Conservation (phyloP, 2,113 vertebrate species). For the Urocynchramus pylzowi region DNA sequence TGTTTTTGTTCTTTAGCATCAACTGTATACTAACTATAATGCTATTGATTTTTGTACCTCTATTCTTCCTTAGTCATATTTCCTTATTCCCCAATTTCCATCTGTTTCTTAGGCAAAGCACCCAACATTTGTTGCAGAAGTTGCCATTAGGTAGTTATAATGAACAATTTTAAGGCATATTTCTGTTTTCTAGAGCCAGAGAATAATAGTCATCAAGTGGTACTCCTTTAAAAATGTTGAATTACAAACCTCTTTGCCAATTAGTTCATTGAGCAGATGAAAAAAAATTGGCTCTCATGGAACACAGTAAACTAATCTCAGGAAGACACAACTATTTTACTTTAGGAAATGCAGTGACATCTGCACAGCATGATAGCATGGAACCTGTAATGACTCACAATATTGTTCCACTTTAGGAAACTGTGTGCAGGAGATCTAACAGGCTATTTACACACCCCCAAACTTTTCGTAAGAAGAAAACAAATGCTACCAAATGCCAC, state of each 20-base stretch:
- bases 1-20: not conserved
- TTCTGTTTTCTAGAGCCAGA: not conserved
- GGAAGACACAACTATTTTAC: not conserved
- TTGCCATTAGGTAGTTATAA: not conserved
- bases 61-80: not conserved
- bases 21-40: not conserved
- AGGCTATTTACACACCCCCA: not conserved
- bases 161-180: not conserved
- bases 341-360: not conserved
- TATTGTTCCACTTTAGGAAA: not conserved
- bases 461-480: not conserved
- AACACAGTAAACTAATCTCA: not conserved
- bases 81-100: not conserved
- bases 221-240: not conserved
- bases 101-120: not conserved
- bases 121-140: not conserved
- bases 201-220: not conserved
- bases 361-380: not conserved
- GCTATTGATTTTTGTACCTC: not conserved
- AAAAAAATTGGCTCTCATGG: not conserved
- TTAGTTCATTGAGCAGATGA: not conserved
- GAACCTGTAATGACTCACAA: not conserved
- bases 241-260: not conserved
- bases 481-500: not conserved
- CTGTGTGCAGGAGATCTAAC: not conserved